phyloP scores from a whole-genome alignment of 1,140 invertebrate species.

The Bombus confusus region DNA sequence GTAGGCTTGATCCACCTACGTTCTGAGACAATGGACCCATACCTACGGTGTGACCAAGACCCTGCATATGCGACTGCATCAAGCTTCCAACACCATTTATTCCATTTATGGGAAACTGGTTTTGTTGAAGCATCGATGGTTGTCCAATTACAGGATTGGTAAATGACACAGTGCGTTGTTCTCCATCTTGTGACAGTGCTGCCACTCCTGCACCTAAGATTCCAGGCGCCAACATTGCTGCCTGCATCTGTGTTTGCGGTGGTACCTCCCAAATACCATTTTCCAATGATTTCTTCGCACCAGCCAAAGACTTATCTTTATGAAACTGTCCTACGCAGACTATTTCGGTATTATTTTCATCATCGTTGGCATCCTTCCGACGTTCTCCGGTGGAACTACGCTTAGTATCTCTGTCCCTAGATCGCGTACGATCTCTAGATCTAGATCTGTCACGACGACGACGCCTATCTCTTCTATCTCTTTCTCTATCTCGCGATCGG shows the following conservation, averaged over 20 bases:
- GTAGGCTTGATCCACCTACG: slow-evolving; percentile 31
- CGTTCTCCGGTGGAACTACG: slow-evolving; percentile 66
- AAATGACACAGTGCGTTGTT: slow-evolving; percentile 57
- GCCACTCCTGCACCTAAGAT: slow-evolving; percentile 75
- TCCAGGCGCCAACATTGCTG: slow-evolving; percentile 75
- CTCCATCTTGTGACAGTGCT: slow-evolving; percentile 71
- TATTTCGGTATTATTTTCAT: slow-evolving; percentile 76
- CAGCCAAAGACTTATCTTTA: slow-evolving; percentile 71
- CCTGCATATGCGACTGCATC: slow-evolving; percentile 68
- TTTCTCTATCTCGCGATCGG: slow-evolving; percentile 78
- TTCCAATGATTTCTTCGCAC: slow-evolving; percentile 64
- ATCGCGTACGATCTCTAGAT: slow-evolving; percentile 73
- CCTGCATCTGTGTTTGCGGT: slow-evolving; percentile 78
- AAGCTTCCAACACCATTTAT: slow-evolving; percentile 74
- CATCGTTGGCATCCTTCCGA: slow-evolving; percentile 76
- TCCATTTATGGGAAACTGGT: slow-evolving; percentile 76
- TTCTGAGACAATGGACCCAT: slow-evolving; percentile 53
- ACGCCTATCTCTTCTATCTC: slow-evolving; percentile 61
- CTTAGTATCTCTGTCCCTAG: slow-evolving; percentile 80
- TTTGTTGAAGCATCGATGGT: slow-evolving; percentile 63
- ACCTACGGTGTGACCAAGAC: slow-evolving; percentile 60
- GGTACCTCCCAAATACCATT: slow-evolving; percentile 81
- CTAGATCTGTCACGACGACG: slow-evolving; percentile 69
- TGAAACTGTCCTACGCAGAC: slow-evolving; percentile 80
- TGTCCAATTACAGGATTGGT: slow-evolving; percentile 53